Evolutionary conservation across 1,140 invertebrate species (phyloP), one percentile per base, ranked within the genome.

Genomic region (Sweltsa coloradensis): DNA sequence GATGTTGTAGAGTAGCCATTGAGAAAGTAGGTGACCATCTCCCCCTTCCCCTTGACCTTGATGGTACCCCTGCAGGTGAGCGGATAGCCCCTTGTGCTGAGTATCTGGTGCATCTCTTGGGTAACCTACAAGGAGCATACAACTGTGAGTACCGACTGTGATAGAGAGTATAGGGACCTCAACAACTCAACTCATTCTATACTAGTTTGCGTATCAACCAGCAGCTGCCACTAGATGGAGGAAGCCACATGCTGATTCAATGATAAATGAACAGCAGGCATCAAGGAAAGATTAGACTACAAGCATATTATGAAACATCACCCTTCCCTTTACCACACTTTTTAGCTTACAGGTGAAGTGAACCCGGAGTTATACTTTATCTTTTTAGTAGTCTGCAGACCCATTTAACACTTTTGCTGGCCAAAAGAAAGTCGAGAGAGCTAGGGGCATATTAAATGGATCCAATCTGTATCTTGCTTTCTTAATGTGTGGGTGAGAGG

Each of bases 1-100:
- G 23, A 26, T 21, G 14, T 47, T 14, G 11, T 44, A 24, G 45
- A 47, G 36, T 47, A 47, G 13, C 75, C 81, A 43, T 81, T 80
- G 36, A 91, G 70, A 61, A 93, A 90, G 66, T 87, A 93, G 0
- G 91, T 94, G n/a, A 86, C 76, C 90, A 95, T 94, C 34, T 87
- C 83, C 1, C 91, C 91, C 67, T 94, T 95, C 18, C 91, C 91
- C 66, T 95, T 95, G 2, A 95, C 89, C 53, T 89, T 79, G 16
- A 94, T 83, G 3, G 73, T 78, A 1, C 89, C 90, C 11, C 90
- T 72, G 60, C 85, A 88, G 1, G 75, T 78, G 6, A 90, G 68
- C 26, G 77, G 73, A 62, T 84, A 91, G 31, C 85, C 85, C 48
- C 81, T 79, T 1, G 70, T 58, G 46, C 76, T 64, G 9, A 92